Evolutionary conservation across 2,797 vertebrate genomes (phyloP).

Genomic region (Eulemur coronatus): DNA sequence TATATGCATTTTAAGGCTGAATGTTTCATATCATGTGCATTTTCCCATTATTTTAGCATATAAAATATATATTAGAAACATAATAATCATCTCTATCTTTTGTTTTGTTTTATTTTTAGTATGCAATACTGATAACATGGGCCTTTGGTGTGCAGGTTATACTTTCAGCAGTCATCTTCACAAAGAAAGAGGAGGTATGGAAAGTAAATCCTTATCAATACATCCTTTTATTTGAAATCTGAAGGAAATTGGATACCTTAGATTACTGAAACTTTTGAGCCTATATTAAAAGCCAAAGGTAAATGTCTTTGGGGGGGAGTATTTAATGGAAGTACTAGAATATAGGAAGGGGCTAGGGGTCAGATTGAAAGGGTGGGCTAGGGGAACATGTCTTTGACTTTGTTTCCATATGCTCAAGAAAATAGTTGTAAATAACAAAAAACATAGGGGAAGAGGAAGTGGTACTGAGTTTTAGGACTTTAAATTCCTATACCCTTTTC

Average conservation of each 20-base stretch:
- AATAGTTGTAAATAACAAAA: background rate
- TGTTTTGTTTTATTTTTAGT: conserved; percentile 52
- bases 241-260: background rate
- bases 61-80: background rate
- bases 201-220: background rate
- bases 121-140: conserved; percentile 63
- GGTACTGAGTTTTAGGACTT: background rate
- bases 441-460: background rate
- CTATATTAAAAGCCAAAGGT: background rate
- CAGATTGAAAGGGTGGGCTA: background rate
- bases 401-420: background rate
- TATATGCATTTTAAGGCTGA: background rate
- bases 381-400: background rate
- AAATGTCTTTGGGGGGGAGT: background rate
- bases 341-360: background rate
- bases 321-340: background rate
- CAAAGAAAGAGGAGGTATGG: conserved; percentile 69
- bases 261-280: background rate
- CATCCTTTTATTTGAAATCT: background rate
- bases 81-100: background rate
- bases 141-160: conserved; percentile 45
- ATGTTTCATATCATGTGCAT: background rate
- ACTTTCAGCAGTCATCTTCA: conserved; percentile 56
- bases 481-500: background rate
- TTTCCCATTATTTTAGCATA: background rate